Conservation (phyloP, 2,797 vertebrate species). For the Pseudomugil gertrudae region DNA sequence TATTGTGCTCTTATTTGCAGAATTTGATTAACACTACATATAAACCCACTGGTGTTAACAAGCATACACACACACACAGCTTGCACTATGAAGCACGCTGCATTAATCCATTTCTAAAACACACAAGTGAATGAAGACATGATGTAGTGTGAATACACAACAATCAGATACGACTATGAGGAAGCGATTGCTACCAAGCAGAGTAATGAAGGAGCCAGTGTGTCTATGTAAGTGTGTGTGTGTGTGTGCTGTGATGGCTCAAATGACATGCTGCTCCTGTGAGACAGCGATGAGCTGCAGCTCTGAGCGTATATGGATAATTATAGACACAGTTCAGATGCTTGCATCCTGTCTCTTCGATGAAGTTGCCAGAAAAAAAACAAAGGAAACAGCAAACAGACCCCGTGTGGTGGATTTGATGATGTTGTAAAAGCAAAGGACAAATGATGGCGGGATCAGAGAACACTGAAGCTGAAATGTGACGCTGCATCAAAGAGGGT, state of each 20-base stretch:
- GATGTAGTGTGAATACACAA: conserved; percentile 12
- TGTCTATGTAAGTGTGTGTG: conserved; percentile 4
- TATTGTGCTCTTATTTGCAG: conserved; percentile 12
- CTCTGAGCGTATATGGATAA: conserved; percentile 53
- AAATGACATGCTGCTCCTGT: conserved; percentile 42
- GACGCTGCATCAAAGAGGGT: conserved; percentile 14
- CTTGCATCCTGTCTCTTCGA: conserved; percentile 44
- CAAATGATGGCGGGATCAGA: conserved; percentile 33
- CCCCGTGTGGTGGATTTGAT: conserved; percentile 36
- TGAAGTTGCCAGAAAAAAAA: conserved; percentile 30
- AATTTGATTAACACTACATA: conserved; percentile 2
- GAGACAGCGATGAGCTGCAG: conserved; percentile 52
- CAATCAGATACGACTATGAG: conserved; percentile 30
- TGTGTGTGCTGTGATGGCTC: conserved; percentile 12
- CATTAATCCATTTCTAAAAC: conserved; percentile 10
- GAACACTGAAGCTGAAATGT: conserved; percentile 18
- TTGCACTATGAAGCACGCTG: not conserved
- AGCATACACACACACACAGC: conserved; percentile 8
- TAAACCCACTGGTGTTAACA: conserved; percentile 18
- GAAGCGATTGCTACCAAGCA: conserved; percentile 32
- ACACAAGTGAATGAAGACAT: conserved; percentile 24
- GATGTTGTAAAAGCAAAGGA: conserved; percentile 37
- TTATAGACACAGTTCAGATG: conserved; percentile 58
- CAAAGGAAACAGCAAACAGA: conserved; percentile 23
- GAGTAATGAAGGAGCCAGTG: conserved; percentile 22